Base-by-base conservation (phyloP, 2,888 invertebrate species). In the Hypomecis atomaria region DNA sequence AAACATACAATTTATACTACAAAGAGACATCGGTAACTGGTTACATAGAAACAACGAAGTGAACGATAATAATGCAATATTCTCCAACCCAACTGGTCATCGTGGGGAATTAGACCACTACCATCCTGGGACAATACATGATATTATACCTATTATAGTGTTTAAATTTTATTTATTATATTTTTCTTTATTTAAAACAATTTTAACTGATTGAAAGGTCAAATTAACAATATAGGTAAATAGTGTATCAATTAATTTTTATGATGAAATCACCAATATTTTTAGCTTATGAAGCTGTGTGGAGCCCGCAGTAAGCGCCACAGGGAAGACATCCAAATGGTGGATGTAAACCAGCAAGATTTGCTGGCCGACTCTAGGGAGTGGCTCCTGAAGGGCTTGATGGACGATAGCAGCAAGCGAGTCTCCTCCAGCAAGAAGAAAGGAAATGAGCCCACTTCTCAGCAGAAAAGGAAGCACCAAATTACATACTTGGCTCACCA, bases 401-500 rank as follows among this genome's bases (percentile, higher is more conserved):
- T 96, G 66, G 96, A 97, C 71, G 95, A 95, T 53, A 95, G 95
- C 70, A 94, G 71, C 75, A 93, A 75, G 86, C 91, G 86, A 70
- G 92, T 82, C 78, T 93, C 85, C 62, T 82, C 91, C 71, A 83
- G 93, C 83, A 94, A 89, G 94, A 93, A 85, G 92, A 90, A 76
- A 88, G 94, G 81, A 81, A 93, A 86, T 82, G 94, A 83, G 72
- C 95, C 96, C 0, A 94, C 95, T n/a, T 93, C 92, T 8, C 95
- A 95, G 72, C 96, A 97, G 59, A 95, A 95, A 72, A 94, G 96
- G 72, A 99, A 99, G 86, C 98, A 99, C 94, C 99, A 99, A 93
- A 99, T 99, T 75, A 99, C 98, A 0, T 99, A 98, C 86, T 93
- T 99, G 72, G 99, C 98, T 33, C 96, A 96, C 85, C 95, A 95